Conservation (phyloP, 2,797 vertebrate species). For the Sebastes trivittatus region DNA sequence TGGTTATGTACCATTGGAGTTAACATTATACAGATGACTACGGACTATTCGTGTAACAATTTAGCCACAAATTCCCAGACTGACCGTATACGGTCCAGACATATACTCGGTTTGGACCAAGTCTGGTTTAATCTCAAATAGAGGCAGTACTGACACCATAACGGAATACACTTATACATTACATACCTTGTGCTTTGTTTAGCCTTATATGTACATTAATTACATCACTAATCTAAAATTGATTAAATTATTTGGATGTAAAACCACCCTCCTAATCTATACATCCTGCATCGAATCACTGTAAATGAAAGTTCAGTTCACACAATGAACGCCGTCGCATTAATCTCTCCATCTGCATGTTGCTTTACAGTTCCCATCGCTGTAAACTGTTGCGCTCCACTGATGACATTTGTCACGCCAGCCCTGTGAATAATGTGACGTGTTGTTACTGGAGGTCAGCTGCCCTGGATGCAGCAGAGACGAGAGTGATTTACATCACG, state of each 20-base stretch:
- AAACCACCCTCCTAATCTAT: neutral
- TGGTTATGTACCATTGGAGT: too few relatives aligned
- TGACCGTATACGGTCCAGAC: too few relatives aligned
- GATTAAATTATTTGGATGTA: neutral
- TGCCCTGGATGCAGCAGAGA: slow-evolving; percentile 7
- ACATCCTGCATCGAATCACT: neutral
- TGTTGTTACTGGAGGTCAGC: neutral
- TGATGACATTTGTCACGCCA: neutral
- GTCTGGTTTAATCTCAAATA: too few relatives aligned
- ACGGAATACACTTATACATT: neutral
- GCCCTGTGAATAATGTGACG: neutral
- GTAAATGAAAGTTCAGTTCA: neutral
- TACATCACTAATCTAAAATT: neutral
- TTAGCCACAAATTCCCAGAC: too few relatives aligned
- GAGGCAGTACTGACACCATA: too few relatives aligned
- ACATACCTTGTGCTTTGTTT: neutral
- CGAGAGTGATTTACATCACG: neutral
- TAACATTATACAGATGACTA: too few relatives aligned
- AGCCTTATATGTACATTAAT: neutral
- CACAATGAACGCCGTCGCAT: neutral
- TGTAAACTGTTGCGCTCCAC: neutral
- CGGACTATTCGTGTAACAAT: too few relatives aligned
- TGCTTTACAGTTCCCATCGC: neutral
- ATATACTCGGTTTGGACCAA: too few relatives aligned
- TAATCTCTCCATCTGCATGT: neutral